Evolutionary conservation across 2,113 vertebrate genomes (phyloP), one percentile per base, ranked within the genome.

Genomic region (Tetrao urogallus): DNA sequence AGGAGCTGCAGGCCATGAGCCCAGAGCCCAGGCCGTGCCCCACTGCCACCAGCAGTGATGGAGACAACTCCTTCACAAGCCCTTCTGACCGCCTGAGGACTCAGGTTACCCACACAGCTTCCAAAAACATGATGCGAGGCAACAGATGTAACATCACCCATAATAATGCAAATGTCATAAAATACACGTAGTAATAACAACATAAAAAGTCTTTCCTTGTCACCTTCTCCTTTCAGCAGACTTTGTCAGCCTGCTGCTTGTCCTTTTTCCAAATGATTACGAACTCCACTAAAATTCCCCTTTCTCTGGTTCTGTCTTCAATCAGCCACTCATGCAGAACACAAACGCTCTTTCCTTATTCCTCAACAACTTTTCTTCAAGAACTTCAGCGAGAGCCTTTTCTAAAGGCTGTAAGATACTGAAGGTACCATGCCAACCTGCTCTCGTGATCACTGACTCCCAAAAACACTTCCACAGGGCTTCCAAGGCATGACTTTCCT

Each of bases 1-100:
- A n/a, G 24, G 1, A 40, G 40, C 34, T 27, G 34, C 24, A 36
- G 15, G 45, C 22, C 1, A 1, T 0, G 8, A 34, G 3, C 36
- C 30, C 50, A 13, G 2, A 57, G 30, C 20, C 28, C 8, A 0
- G 40, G 25, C 42, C 20, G 66, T 4, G 30, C 11, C 6, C n/a
- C 40, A 58, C 6, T 1, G 19, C 11, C 21, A 28, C 2, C 8
- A 38, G 54, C 20, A n/a, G 42, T 3, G 8, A 11, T 3, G 28
- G 24, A 42, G 20, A 80, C 47, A 16, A 7, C 50, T 25, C 42
- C 50, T 58, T 32, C 69, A 11, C 25, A 22, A 21, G 4, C 11
- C 36, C 5, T 2, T 34, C 43, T 2, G 0, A 13, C 45, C 7
- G 18, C 70, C 38, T 12, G 2, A 47, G 38, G 34, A 30, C n/a